Percentiles rank a stretch among this genome's conserved stretches.
Evolutionary conservation across 2,113 vertebrate genomes (phyloP).

Genomic region (Danionella cerebrum): DNA sequence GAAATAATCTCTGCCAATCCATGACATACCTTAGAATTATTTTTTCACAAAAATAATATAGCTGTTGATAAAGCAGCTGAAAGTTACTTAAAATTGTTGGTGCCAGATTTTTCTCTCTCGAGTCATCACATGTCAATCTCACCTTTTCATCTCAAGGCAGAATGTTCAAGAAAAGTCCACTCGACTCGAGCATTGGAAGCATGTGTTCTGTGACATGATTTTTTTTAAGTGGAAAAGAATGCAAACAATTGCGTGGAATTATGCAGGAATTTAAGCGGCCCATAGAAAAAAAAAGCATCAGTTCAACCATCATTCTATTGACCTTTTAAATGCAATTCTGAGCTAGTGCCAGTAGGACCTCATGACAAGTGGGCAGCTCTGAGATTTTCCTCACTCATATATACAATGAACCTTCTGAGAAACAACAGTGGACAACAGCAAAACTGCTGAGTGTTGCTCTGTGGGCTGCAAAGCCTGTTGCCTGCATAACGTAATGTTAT

Average conservation of each 20-base stretch:
- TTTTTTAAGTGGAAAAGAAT: background rate
- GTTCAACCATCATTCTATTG: too few species aligned
- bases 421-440: background rate
- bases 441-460: background rate
- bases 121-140: background rate
- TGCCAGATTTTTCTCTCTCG: background rate
- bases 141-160: background rate
- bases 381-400: background rate
- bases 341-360: too few species aligned
- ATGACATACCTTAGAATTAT: too few species aligned
- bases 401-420: background rate
- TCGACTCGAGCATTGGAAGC: background rate
- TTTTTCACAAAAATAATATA: background rate
- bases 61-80: background rate
- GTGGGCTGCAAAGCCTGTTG: background rate
- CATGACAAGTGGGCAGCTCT: background rate
- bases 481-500: background rate
- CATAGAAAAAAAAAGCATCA: background rate
- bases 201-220: slow-evolving; percentile 10
- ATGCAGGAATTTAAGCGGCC: slow-evolving; percentile 15
- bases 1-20: too few species aligned
- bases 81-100: background rate
- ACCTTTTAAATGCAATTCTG: too few species aligned
- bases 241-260: background rate
- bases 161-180: background rate